phyloP scores from a whole-genome alignment of 2,888 invertebrate genomes.

The Noctua janthe region DNA sequence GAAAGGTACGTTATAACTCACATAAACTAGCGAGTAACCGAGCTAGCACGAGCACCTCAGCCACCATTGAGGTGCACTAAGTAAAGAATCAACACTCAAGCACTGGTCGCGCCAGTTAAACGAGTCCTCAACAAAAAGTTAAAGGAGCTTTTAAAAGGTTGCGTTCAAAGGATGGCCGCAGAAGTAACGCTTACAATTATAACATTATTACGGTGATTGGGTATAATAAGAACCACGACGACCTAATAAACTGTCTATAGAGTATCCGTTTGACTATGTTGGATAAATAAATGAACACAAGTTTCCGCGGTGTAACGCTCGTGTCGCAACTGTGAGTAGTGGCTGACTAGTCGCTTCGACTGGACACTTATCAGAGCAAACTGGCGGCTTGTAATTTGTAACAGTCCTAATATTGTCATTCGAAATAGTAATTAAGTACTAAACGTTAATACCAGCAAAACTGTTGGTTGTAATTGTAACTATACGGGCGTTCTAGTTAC shows the following conservation, averaged over 20 bases:
- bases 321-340: constrained; percentile 69
- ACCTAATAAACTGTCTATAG: constrained; percentile 45
- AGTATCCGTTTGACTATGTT: constrained; percentile 54
- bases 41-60: constrained; percentile 39
- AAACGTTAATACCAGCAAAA: constrained; percentile 53
- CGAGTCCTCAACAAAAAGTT: constrained; percentile 48
- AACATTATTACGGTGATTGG: constrained; percentile 38
- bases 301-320: constrained; percentile 73
- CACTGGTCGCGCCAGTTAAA: constrained; percentile 42
- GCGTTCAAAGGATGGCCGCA: constrained; percentile 41
- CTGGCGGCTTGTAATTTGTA: constrained; percentile 62
- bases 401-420: constrained; percentile 63
- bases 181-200: constrained; percentile 45
- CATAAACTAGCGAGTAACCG: constrained; percentile 58
- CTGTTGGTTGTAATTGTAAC: constrained; percentile 33
- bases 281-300: constrained; percentile 76
- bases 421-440: constrained; percentile 57
- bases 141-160: constrained; percentile 46
- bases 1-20: constrained; percentile 81
- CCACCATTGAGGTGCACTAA: constrained; percentile 59
- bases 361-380: constrained; percentile 72
- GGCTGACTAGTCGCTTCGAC: constrained; percentile 71
- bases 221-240: constrained; percentile 29
- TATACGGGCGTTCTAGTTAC: constrained; percentile 44
- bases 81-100: constrained; percentile 49